These are phyloP conservation scores for Pseudomyrmex concolor DNA, from an alignment of 1,140 invertebrate genomes.

Conservation along the genomic window DNA sequence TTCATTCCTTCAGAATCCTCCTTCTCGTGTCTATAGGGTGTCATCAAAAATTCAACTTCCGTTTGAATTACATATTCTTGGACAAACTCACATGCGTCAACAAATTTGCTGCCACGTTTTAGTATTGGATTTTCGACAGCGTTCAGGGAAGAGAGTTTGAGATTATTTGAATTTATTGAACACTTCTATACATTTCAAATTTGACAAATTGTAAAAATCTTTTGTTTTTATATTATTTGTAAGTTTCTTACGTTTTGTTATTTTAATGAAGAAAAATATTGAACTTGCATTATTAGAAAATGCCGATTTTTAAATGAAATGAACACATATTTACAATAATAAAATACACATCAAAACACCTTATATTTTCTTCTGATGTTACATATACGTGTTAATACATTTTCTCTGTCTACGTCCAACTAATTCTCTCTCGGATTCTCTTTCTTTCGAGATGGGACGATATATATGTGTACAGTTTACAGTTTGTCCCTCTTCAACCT, in stretches of 20 bases:
- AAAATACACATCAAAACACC: neutral
- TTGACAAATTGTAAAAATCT: too few relatives aligned
- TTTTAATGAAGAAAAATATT: too few relatives aligned
- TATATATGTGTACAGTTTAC: slow-evolving; percentile 38
- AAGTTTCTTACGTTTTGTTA: too few relatives aligned
- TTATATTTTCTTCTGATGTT: slow-evolving; percentile 23
- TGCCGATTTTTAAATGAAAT: too few relatives aligned
- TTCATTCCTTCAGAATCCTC: slow-evolving; percentile 5
- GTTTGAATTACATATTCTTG: neutral
- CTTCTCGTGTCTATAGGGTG: slow-evolving; percentile 19
- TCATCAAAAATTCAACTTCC: neutral
- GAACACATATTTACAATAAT: neutral
- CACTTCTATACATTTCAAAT: too few relatives aligned
- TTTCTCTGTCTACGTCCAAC: slow-evolving; percentile 45
- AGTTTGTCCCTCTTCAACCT: slow-evolving; percentile 11
- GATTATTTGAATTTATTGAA: neutral
- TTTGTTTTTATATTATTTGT: too few relatives aligned
- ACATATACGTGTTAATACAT: slow-evolving; percentile 45
- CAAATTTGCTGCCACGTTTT: neutral
- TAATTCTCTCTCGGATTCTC: slow-evolving; percentile 44
- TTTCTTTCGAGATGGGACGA: slow-evolving; percentile 38
- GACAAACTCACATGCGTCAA: neutral
- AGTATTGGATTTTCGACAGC: neutral
- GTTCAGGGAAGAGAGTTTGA: neutral
- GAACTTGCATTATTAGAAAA: too few relatives aligned